Evolutionary conservation across 2,888 invertebrate species (phyloP).

Genomic region (Aquatica leii): DNA sequence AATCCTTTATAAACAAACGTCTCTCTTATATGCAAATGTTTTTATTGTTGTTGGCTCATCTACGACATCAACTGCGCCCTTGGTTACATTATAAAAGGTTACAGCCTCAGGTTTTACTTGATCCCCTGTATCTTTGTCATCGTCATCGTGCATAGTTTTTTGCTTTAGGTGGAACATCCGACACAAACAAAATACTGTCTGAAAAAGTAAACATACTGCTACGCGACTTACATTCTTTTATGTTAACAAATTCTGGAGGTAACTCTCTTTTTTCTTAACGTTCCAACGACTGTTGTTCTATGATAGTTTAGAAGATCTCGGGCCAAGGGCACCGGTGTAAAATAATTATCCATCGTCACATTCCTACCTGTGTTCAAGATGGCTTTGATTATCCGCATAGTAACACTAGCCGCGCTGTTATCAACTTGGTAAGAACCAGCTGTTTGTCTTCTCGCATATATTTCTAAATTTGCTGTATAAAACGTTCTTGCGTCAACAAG

Average conservation of each 20-base stretch:
- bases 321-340: not conserved
- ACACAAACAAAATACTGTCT: not conserved
- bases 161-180: not conserved
- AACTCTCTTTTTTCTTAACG: not conserved
- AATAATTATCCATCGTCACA: not conserved
- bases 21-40: not conserved
- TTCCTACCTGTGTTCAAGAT: slow-evolving; percentile 14
- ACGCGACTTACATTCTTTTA: not conserved
- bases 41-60: not conserved
- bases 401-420: slow-evolving; percentile 5
- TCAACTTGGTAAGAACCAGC: not conserved
- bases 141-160: too few relatives aligned
- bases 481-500: not conserved
- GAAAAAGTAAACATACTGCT: not conserved
- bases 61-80: not conserved
- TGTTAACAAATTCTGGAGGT: not conserved
- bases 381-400: slow-evolving; percentile 11
- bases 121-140: too few relatives aligned
- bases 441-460: not conserved
- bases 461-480: not conserved
- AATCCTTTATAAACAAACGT: not conserved
- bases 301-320: not conserved
- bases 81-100: too few relatives aligned
- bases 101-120: too few relatives aligned
- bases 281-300: not conserved